Evolutionary conservation across 53 echinoderm and acorn worm species (phyloP).

Genomic region (Actinopyga echinites): DNA sequence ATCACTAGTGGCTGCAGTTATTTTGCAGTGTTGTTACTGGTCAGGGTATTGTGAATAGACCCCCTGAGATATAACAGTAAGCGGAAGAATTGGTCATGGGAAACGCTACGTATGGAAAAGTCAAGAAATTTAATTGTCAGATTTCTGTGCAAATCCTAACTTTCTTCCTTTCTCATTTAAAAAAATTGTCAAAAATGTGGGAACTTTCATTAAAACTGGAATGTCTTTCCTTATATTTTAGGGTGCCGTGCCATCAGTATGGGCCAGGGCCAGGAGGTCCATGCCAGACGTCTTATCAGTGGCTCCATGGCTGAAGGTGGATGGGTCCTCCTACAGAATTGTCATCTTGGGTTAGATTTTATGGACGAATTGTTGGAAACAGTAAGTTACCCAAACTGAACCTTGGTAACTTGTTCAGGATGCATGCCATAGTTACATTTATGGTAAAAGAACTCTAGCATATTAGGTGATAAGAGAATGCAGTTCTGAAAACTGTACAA

Average conservation of each 20-base stretch:
- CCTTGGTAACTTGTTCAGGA: too few species aligned
- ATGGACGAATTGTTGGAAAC: constrained; percentile 95
- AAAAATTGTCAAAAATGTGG: background rate
- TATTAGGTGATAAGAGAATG: too few species aligned
- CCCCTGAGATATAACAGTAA: too few species aligned
- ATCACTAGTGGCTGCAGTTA: too few species aligned
- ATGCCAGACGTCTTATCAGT: constrained; percentile 78
- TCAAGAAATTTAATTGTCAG: background rate
- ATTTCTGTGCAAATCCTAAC: background rate
- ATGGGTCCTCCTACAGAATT: constrained; percentile 96
- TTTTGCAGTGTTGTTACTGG: too few species aligned
- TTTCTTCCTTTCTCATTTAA: background rate
- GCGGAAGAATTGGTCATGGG: too few species aligned
- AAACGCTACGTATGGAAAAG: too few species aligned
- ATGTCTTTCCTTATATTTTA: background rate
- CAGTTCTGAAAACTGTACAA: too few species aligned
- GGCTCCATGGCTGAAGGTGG: constrained; percentile 90
- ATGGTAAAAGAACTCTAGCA: too few species aligned
- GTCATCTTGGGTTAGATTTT: constrained; percentile 97
- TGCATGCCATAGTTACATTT: too few species aligned
- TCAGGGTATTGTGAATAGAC: too few species aligned
- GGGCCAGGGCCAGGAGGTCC: constrained; percentile 98
- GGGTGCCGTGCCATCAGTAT: constrained; percentile 97
- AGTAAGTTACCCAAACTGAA: constrained; percentile 53
- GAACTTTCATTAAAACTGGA: background rate